phyloP scores from a whole-genome alignment of 2,888 invertebrate species.

The Drosophila sordidula region DNA sequence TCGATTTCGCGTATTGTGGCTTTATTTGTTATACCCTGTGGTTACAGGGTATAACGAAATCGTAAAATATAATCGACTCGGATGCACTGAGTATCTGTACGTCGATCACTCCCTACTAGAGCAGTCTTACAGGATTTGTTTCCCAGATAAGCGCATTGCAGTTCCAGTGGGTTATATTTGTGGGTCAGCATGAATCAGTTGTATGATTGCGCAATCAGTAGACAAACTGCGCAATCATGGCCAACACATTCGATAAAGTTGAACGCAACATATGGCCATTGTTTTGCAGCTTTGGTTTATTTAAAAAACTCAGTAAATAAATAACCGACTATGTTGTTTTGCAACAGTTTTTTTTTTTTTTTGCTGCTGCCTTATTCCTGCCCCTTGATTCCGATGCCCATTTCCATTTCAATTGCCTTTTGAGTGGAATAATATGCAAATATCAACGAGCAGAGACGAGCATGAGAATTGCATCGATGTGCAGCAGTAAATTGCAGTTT shows the following conservation, averaged over 20 bases:
- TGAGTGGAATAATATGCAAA: slow-evolving; percentile 79
- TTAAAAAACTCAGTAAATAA: slow-evolving; percentile 60
- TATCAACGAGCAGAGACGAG: slow-evolving; percentile 47
- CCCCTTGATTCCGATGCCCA: slow-evolving; percentile 40
- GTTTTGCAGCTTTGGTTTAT: slow-evolving; percentile 27
- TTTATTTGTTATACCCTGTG: slow-evolving; percentile 8
- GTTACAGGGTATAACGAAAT: too few species aligned
- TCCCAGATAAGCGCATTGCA: slow-evolving; percentile 47
- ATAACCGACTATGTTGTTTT: slow-evolving; percentile 55
- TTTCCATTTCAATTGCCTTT: slow-evolving; percentile 74
- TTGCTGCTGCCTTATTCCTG: neutral
- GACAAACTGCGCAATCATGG: slow-evolving; percentile 60
- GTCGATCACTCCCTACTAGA: neutral
- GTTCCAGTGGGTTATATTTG: slow-evolving; percentile 37
- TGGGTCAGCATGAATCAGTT: slow-evolving; percentile 71
- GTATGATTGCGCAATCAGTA: slow-evolving; percentile 57
- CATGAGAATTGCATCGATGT: slow-evolving; percentile 46
- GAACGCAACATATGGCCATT: slow-evolving; percentile 15
- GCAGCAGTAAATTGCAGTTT: slow-evolving; percentile 74
- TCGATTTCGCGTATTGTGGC: slow-evolving; percentile 31
- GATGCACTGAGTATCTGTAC: neutral
- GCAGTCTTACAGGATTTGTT: slow-evolving; percentile 4
- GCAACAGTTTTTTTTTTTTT: slow-evolving; percentile 56
- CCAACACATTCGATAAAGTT: slow-evolving; percentile 12
- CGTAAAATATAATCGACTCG: too few species aligned